phyloP scores from a whole-genome alignment of 1,140 invertebrate genomes.

The Caerostris extrusa region DNA sequence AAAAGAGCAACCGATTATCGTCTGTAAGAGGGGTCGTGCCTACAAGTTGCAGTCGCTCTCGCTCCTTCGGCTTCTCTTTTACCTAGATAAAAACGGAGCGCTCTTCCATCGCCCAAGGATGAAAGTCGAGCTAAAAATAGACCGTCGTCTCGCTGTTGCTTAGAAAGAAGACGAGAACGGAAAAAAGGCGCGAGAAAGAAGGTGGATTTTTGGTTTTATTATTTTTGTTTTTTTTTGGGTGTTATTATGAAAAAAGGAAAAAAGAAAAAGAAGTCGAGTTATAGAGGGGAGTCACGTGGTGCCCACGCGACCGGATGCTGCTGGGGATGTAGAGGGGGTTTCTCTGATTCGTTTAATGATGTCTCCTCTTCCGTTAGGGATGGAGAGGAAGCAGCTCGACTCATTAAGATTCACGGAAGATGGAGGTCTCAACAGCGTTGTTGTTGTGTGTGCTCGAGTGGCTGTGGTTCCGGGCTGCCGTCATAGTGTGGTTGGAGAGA shows the following conservation, averaged over 20 bases:
- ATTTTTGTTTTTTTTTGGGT: background rate
- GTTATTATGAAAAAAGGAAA: constrained; percentile 23
- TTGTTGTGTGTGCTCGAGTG: background rate
- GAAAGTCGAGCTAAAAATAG: constrained; percentile 10
- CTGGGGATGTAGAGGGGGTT: background rate
- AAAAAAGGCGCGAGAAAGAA: constrained; percentile 14
- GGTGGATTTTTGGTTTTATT: background rate
- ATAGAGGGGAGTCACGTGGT: constrained; percentile 36
- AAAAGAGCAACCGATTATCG: background rate
- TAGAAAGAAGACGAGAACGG: background rate
- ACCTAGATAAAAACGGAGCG: constrained; percentile 11
- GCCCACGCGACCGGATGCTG: constrained; percentile 69
- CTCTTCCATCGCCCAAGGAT: background rate
- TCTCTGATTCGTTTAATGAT: background rate
- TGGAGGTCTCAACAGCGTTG: background rate
- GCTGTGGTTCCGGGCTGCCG: background rate
- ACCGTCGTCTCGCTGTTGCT: background rate
- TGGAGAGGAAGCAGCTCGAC: background rate
- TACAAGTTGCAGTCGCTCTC: constrained; percentile 28
- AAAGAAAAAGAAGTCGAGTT: background rate
- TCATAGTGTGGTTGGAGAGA: background rate
- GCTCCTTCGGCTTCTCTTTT: background rate
- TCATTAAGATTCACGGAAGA: background rate
- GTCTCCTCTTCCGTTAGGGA: background rate
- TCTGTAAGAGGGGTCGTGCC: background rate